A percentile compares a stretch with the other conserved stretches of the same genome.
phyloP scores from a whole-genome alignment of 2,113 vertebrate species.

The Charina bottae region DNA sequence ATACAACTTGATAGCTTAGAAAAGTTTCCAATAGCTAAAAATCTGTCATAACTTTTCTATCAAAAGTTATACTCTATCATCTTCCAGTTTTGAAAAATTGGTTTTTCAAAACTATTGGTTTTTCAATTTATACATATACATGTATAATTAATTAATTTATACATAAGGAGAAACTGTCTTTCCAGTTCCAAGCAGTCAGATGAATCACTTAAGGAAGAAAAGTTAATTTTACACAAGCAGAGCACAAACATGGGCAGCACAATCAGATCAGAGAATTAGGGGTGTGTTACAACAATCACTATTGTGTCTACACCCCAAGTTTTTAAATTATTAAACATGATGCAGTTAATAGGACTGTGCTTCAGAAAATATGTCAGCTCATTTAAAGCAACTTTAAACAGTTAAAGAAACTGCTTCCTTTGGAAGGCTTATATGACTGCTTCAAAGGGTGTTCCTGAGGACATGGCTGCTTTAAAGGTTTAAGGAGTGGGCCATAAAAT shows the following conservation, averaged over 20 bases:
- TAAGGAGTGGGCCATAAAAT: background rate
- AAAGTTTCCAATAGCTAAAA: background rate
- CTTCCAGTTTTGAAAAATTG: background rate
- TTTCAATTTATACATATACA: no score
- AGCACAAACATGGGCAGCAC: background rate
- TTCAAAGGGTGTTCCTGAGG: background rate
- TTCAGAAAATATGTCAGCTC: background rate
- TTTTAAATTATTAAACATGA: background rate
- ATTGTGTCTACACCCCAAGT: background rate
- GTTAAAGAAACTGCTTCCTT: background rate
- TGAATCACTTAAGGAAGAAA: background rate
- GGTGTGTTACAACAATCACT: background rate
- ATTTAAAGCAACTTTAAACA: background rate
- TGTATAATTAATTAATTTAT: no score
- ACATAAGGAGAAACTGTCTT: background rate
- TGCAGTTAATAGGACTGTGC: background rate
- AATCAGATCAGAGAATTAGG: background rate
- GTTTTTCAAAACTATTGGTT: no score
- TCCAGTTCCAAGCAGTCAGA: background rate
- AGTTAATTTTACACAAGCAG: background rate
- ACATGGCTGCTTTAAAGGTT: background rate
- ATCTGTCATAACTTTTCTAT: background rate
- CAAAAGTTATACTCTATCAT: background rate
- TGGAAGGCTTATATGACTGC: background rate
- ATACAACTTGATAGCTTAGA: background rate